These are phyloP conservation scores for Sinocyclocheilus rhinocerous DNA, from an alignment of 2,113 vertebrate species.

Conservation along the genomic window DNA sequence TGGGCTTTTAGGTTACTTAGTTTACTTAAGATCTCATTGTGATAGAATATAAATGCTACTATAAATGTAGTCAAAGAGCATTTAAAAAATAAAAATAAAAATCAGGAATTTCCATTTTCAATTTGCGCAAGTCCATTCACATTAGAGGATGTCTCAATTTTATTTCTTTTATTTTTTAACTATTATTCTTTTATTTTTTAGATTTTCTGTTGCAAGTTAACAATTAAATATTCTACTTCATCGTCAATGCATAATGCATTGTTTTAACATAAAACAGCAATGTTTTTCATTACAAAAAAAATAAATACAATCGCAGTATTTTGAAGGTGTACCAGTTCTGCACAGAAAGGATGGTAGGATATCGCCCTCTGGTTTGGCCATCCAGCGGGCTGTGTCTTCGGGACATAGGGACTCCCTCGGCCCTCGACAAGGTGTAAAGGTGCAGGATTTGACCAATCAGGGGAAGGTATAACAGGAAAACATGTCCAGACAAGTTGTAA, in stretches of 20 bases:
- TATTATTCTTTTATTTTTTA: neutral
- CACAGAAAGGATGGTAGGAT: neutral
- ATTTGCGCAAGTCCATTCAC: neutral
- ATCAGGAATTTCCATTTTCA: neutral
- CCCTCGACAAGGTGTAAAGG: neutral
- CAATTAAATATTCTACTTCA: conserved; percentile 13
- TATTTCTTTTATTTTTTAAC: too few species aligned
- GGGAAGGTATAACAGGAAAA: neutral
- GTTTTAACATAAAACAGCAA: neutral
- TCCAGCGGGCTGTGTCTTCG: neutral
- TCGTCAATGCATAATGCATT: neutral
- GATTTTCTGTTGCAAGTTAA: conserved; percentile 13
- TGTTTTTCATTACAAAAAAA: conserved; percentile 1
- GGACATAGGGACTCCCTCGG: neutral
- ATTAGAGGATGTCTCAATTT: neutral
- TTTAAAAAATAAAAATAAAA: neutral
- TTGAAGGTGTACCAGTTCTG: conserved; percentile 3
- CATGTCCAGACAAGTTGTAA: neutral
- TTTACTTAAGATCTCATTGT: neutral
- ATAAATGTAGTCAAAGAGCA: neutral
- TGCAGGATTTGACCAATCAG: neutral
- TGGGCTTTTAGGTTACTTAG: neutral
- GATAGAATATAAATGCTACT: neutral
- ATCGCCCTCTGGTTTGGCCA: neutral
- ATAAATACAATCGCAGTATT: neutral